phyloP scores from a whole-genome alignment of 2,888 invertebrate genomes.

The Euclidia mi region DNA sequence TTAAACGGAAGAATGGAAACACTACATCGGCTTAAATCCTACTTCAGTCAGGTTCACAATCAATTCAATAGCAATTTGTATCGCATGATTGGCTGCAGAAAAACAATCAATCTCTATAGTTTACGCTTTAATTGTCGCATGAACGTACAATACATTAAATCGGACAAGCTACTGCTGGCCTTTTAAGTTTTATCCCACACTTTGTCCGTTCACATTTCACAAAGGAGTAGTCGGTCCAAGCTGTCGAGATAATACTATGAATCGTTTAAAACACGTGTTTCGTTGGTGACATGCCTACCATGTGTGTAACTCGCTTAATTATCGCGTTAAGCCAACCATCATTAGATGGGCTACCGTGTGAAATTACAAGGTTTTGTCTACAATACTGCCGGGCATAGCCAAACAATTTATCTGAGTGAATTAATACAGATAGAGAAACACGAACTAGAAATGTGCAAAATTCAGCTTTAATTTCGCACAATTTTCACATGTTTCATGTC shows the following conservation, averaged over 20 bases:
- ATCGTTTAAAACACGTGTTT: conserved; percentile 53
- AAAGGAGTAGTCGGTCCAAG: conserved; percentile 21
- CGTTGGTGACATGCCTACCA: conserved; percentile 50
- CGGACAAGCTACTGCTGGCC: not conserved
- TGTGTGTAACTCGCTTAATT: conserved; percentile 53
- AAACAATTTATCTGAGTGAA: too few species aligned
- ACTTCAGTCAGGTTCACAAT: not conserved
- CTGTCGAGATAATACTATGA: conserved; percentile 37
- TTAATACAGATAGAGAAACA: too few species aligned
- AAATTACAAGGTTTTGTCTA: conserved; percentile 11
- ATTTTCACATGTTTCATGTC: too few species aligned
- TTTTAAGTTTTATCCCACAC: conserved; percentile 21
- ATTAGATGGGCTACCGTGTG: too few species aligned
- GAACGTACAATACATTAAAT: not conserved
- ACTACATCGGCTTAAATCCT: too few species aligned
- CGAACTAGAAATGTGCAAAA: too few species aligned
- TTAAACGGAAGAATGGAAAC: too few species aligned
- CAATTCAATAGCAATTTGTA: conserved; percentile 12
- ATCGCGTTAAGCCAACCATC: conserved; percentile 35
- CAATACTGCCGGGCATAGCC: not conserved
- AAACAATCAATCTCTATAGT: not conserved
- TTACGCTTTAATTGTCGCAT: conserved; percentile 2
- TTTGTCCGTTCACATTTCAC: conserved; percentile 29
- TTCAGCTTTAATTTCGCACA: too few species aligned
- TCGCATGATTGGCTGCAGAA: conserved; percentile 11